These are phyloP conservation scores for Eilema sororculum DNA, from an alignment of 2,888 invertebrate species.

Conservation along the genomic window DNA sequence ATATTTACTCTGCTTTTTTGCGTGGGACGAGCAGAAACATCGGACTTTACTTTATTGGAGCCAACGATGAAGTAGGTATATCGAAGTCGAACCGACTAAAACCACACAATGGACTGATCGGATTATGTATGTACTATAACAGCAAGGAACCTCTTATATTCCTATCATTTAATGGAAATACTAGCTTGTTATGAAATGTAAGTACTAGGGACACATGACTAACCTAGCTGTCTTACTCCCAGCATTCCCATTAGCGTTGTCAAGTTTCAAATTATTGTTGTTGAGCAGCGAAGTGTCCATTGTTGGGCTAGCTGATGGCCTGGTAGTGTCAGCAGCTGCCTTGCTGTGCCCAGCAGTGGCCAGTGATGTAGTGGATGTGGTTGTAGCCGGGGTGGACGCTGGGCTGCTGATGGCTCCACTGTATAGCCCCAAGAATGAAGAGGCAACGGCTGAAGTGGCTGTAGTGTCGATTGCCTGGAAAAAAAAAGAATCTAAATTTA, in stretches of 20 bases:
- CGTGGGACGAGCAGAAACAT: too few relatives aligned
- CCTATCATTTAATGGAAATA: too few relatives aligned
- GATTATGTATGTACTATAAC: neutral
- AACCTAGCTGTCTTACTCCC: conserved; percentile 83
- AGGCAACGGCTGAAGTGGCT: conserved; percentile 85
- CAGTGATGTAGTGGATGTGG: conserved; percentile 62
- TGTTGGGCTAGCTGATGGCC: conserved; percentile 75
- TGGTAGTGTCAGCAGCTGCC: conserved; percentile 72
- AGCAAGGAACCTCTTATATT: too few relatives aligned
- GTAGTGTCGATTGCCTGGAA: conserved; percentile 87
- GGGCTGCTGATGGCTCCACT: conserved; percentile 83
- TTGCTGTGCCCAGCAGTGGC: conserved; percentile 72
- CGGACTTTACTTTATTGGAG: too few relatives aligned
- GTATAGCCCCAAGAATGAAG: conserved; percentile 84
- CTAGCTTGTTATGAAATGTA: conserved; percentile 2
- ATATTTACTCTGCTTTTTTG: too few relatives aligned
- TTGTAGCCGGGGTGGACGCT: conserved; percentile 68
- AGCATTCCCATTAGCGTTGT: conserved; percentile 81
- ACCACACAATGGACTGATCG: neutral
- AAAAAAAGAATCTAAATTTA: conserved; percentile 10
- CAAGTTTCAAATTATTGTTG: conserved; percentile 80
- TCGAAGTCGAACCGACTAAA: too few relatives aligned
- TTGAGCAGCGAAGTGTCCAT: conserved; percentile 77
- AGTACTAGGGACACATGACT: conserved; percentile 38
- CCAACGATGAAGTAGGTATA: too few relatives aligned